Conservation (phyloP, 1,140 invertebrate species). For the Drosophila paulistorum region DNA sequence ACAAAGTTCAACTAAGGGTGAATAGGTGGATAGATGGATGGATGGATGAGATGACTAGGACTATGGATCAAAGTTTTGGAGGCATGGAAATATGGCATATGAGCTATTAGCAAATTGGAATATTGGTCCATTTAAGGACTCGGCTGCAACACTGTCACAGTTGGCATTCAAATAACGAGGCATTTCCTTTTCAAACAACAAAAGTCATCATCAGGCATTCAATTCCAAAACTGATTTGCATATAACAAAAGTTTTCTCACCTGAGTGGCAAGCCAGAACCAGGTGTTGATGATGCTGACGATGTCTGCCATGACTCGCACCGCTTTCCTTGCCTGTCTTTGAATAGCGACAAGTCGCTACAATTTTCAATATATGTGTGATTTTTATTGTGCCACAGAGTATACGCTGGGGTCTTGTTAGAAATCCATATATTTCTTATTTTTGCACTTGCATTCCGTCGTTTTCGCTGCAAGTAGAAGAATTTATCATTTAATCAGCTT, state of each 20-base stretch:
- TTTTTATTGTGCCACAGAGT: slow-evolving; percentile 59
- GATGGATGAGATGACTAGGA: not conserved
- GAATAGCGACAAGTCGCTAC: slow-evolving; percentile 29
- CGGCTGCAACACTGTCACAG: slow-evolving; percentile 17
- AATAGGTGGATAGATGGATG: not conserved
- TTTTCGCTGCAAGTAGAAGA: slow-evolving; percentile 17
- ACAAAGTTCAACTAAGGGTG: slow-evolving; percentile 28
- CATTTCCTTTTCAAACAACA: slow-evolving; percentile 25
- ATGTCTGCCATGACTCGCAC: slow-evolving; percentile 20
- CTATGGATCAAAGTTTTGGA: slow-evolving; percentile 33
- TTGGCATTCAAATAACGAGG: slow-evolving; percentile 40
- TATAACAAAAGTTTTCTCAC: slow-evolving; percentile 60
- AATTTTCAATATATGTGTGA: slow-evolving; percentile 51
- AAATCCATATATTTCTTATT: slow-evolving; percentile 18
- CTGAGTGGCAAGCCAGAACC: slow-evolving; percentile 20
- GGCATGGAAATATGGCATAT: slow-evolving; percentile 64
- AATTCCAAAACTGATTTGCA: slow-evolving; percentile 55
- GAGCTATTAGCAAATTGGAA: slow-evolving; percentile 70
- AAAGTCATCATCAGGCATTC: slow-evolving; percentile 46
- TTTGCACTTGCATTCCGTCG: not conserved
- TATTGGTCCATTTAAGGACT: slow-evolving; percentile 47
- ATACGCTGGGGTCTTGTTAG: slow-evolving; percentile 65
- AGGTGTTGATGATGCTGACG: not conserved
- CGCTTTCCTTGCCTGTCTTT: not conserved
- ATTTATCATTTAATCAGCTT: slow-evolving; percentile 21